Evolutionary conservation across 2,888 invertebrate species (phyloP).

Genomic region (Cyclophora punctaria): DNA sequence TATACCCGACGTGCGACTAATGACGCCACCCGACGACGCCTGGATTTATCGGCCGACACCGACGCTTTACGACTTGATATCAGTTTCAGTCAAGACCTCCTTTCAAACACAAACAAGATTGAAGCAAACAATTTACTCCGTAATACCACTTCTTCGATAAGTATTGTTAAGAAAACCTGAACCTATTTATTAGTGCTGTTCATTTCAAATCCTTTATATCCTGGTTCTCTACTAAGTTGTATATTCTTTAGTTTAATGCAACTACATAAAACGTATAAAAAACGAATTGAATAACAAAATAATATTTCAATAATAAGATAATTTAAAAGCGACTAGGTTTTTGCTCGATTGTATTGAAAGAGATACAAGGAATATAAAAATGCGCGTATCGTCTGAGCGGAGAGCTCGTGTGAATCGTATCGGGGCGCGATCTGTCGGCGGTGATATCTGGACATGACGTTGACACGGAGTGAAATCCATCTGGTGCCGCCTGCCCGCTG

Average conservation of each 20-base stretch:
- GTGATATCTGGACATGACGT: constrained; percentile 20
- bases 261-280: no score
- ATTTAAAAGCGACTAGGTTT: no score
- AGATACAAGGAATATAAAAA: no score
- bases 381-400: no score
- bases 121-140: constrained; percentile 9
- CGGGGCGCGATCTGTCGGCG: constrained; percentile 18
- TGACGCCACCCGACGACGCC: constrained; percentile 39
- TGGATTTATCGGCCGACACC: constrained; percentile 12
- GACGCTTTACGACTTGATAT: constrained; percentile 22
- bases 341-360: no score
- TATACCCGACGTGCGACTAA: constrained; percentile 35
- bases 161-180: no score
- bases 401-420: constrained; percentile 1
- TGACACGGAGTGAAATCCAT: constrained; percentile 23
- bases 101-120: constrained; percentile 11
- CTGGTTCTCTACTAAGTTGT: no score
- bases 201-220: no score
- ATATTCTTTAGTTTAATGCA: no score
- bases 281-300: no score
- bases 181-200: no score
- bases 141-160: constrained; percentile 5
- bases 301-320: no score
- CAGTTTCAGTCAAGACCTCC: constrained; percentile 21
- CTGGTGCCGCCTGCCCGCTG: constrained; percentile 32